phyloP scores from a whole-genome alignment of 2,888 invertebrate genomes.

The Quadroppia sp. region DNA sequence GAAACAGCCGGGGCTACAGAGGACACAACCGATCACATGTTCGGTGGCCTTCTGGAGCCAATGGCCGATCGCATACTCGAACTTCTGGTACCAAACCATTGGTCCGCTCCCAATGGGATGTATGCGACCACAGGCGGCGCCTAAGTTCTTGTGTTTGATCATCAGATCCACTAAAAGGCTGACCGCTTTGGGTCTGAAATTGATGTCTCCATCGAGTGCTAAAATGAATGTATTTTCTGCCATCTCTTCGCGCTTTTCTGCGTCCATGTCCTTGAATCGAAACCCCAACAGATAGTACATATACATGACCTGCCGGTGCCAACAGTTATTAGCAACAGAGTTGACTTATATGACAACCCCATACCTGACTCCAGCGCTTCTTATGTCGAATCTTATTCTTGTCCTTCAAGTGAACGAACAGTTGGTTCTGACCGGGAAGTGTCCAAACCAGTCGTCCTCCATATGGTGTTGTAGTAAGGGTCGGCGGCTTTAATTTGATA shows the following conservation, averaged over 20 bases:
- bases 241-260: constrained; percentile 58
- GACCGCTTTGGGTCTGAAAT: not conserved
- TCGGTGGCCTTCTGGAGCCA: constrained; percentile 33
- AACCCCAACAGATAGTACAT: constrained; percentile 86
- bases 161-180: not conserved
- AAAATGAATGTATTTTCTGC: constrained; percentile 74
- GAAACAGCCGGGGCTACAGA: constrained; percentile 22
- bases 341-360: not conserved
- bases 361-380: constrained; percentile 86
- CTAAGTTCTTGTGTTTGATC: not conserved
- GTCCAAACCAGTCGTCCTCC: constrained; percentile 79
- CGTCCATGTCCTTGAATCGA: constrained; percentile 56
- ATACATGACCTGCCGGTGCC: constrained; percentile 63
- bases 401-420: constrained; percentile 83
- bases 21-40: constrained; percentile 10
- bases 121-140: constrained; percentile 2
- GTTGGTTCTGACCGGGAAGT: constrained; percentile 74
- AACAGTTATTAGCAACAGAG: not conserved
- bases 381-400: constrained; percentile 79
- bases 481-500: constrained; percentile 61
- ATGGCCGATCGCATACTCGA: constrained; percentile 5
- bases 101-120: not conserved
- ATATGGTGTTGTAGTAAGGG: constrained; percentile 75
- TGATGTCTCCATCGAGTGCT: constrained; percentile 23
- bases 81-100: constrained; percentile 20